These are phyloP conservation scores for Danio albolineatus DNA, from an alignment of 2,797 vertebrate species.

Conservation along the genomic window DNA sequence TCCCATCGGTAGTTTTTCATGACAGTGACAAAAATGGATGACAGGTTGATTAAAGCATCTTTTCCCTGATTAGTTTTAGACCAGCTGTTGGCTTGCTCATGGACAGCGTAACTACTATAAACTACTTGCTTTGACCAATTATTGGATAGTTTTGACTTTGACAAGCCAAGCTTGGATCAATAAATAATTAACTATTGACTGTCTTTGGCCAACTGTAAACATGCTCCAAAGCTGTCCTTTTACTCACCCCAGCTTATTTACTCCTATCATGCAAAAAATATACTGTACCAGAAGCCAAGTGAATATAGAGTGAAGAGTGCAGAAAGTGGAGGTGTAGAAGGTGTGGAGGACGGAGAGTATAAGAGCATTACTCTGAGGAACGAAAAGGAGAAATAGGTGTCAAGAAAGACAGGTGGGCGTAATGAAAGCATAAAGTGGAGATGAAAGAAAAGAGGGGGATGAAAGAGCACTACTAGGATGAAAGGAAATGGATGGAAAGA, in stretches of 20 bases:
- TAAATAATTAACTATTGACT: not conserved
- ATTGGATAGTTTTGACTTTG: not conserved
- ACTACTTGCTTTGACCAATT: not conserved
- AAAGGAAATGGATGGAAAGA: constrained; percentile 38
- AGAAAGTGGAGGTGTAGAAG: constrained; percentile 61
- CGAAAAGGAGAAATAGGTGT: constrained; percentile 10
- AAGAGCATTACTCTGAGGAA: constrained; percentile 24
- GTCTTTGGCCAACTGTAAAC: not conserved
- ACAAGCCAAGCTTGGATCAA: not conserved
- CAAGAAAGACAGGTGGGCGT: constrained; percentile 39
- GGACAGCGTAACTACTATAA: no score
- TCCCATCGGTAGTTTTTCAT: no score
- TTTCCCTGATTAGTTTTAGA: not conserved
- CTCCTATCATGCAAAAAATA: not conserved
- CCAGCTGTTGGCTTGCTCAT: not conserved
- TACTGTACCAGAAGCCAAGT: not conserved
- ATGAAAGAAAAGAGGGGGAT: constrained; percentile 44
- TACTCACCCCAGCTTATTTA: not conserved
- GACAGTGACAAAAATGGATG: no score
- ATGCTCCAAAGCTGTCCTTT: not conserved
- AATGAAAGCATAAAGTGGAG: constrained; percentile 1
- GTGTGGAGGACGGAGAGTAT: constrained; percentile 60
- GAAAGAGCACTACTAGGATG: constrained; percentile 1
- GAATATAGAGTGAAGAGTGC: constrained; percentile 62
- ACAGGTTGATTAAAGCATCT: no score